Evolutionary conservation across 2,113 vertebrate species (phyloP), one percentile per base, ranked within the genome.

Genomic region (Mugil cephalus): DNA sequence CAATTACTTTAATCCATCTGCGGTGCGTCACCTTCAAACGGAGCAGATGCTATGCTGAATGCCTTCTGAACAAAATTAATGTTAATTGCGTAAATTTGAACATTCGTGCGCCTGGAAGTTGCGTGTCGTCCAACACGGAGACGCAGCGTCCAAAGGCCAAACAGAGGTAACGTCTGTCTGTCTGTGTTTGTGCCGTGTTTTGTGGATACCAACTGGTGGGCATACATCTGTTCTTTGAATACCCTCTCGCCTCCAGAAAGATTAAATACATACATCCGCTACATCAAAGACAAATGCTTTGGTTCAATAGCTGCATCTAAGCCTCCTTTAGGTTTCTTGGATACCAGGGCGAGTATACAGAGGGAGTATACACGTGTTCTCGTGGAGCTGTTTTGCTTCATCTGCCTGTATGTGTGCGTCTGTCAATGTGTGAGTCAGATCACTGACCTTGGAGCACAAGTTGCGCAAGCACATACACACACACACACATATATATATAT

Each of bases 1-100:
- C 69, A 80, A 85, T 89, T 77, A 80, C 67, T 24, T 38, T 53
- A 10, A 59, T 85, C 83, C 85, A 75, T 88, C 80, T 87, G 85
- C 21, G 64, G 73, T 1, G 17, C 38, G 11, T 11, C 4, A 54
- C 59, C 67, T 77, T 69, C 60, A 75, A 39, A 79, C 6, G 1
- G 17, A 83, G 74, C 88, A 89, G 88, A 83, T 87, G 89, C 53
- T 80, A 14, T 7, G 35, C 8, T 0, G 6, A 63, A 18, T 1
- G 61, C 18, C n/a, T 30, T 64, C 62, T 2, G n/a, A 36, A 71
- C 56, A 24, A 14, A 74, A 69, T 59, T 52, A n/a, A 38, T 47
- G 43, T 56, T 74, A 55, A 73, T 53, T 70, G 14, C 61, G 24
- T 15, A 64, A 11, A 45, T 64, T 39, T 17, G 30, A 21, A 35